Conservation (phyloP, 2,888 invertebrate species). For the Polydrusus cervinus region DNA sequence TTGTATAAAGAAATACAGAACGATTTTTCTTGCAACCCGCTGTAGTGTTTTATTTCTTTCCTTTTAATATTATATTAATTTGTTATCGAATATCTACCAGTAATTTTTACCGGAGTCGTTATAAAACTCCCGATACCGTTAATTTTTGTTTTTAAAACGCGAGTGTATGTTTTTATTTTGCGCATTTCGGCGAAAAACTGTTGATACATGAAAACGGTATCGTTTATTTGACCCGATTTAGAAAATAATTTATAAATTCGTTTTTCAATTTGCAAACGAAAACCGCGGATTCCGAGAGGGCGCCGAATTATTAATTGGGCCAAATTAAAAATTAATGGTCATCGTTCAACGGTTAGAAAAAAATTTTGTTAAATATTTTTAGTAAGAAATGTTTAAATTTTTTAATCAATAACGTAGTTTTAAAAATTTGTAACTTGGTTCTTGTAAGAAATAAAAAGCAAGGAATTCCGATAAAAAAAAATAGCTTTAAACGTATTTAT, state of each 20-base stretch:
- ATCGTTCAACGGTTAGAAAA: not conserved
- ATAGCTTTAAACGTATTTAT: not conserved
- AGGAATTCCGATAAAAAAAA: too few species aligned
- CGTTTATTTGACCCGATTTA: slow-evolving; percentile 54
- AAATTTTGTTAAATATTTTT: not conserved
- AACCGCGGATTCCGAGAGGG: slow-evolving; percentile 36
- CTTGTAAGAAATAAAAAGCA: too few species aligned
- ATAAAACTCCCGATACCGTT: slow-evolving; percentile 10
- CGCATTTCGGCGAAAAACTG: slow-evolving; percentile 45
- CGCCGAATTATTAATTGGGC: slow-evolving; percentile 12
- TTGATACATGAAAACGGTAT: slow-evolving; percentile 47
- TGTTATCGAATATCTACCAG: not conserved
- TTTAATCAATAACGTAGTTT: too few species aligned
- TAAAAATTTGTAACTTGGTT: too few species aligned
- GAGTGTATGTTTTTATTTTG: slow-evolving; percentile 45
- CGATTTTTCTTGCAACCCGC: too few species aligned
- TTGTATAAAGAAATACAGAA: too few species aligned
- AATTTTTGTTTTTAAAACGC: slow-evolving; percentile 31
- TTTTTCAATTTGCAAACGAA: slow-evolving; percentile 53
- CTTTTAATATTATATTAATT: too few species aligned
- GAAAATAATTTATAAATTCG: slow-evolving; percentile 53
- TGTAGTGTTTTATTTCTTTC: too few species aligned
- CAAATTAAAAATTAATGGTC: not conserved
- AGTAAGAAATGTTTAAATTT: too few species aligned
- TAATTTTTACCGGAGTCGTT: not conserved